phyloP scores from a whole-genome alignment of 2,113 vertebrate genomes.

The Typhlomys cinereus region DNA sequence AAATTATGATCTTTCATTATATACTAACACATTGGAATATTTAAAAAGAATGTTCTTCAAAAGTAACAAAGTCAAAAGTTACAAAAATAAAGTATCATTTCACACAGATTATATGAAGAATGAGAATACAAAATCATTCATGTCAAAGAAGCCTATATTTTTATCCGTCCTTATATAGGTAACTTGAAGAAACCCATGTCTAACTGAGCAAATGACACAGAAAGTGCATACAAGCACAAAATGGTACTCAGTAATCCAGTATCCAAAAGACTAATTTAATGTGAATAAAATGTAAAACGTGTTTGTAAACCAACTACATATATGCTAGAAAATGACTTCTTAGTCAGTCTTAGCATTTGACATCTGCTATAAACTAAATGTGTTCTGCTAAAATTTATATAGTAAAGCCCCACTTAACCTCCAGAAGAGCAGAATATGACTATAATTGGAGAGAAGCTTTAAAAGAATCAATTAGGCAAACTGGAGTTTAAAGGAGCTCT shows the following conservation, averaged over 20 bases:
- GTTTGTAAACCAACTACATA: not conserved
- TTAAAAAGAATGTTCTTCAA: not conserved
- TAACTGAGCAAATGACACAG: not conserved
- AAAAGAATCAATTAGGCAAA: not conserved
- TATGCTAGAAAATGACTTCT: slow-evolving; percentile 17
- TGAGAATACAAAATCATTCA: not conserved
- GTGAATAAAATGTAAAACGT: slow-evolving; percentile 5
- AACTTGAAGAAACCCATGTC: not conserved
- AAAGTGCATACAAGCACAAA: not conserved
- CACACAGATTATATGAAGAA: not conserved
- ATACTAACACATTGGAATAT: not conserved
- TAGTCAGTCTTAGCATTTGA: slow-evolving; percentile 18
- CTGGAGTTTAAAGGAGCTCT: not conserved
- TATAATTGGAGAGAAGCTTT: not conserved
- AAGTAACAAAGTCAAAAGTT: not conserved
- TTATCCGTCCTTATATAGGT: not conserved
- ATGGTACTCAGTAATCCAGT: not conserved
- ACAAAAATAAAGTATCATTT: slow-evolving; percentile 24
- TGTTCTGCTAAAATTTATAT: not conserved
- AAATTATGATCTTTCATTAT: slow-evolving; percentile 3
- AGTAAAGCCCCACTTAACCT: not conserved
- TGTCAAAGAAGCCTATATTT: not conserved
- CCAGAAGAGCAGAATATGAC: not conserved
- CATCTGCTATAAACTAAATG: not conserved
- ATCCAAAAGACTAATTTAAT: slow-evolving; percentile 15